Conservation (phyloP, 1,140 invertebrate genomes). For the Littorina saxatilis region DNA sequence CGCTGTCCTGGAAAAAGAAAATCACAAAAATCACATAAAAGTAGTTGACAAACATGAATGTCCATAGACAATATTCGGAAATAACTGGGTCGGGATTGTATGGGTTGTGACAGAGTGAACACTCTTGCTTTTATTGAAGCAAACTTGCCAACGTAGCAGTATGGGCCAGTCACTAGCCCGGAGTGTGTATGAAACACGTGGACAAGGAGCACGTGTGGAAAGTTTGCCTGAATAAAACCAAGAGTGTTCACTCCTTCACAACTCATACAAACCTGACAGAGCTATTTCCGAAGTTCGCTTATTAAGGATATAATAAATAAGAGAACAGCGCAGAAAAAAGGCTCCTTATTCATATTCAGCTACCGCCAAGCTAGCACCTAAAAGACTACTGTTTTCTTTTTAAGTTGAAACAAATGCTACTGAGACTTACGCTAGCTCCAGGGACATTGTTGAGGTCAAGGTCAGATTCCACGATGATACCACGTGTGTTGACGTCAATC, state of each 20-base stretch:
- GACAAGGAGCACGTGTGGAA: too few relatives aligned
- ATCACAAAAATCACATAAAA: neutral
- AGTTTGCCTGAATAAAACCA: too few relatives aligned
- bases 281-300: neutral
- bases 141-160: neutral
- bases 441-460: constrained; percentile 57
- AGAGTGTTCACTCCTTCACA: too few relatives aligned
- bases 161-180: neutral
- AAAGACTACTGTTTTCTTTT: too few relatives aligned
- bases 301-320: too few relatives aligned
- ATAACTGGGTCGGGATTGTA: too few relatives aligned
- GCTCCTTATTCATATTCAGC: neutral
- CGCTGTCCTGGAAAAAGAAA: neutral
- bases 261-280: too few relatives aligned
- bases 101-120: too few relatives aligned
- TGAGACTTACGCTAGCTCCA: constrained; percentile 40
- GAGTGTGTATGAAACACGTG: too few relatives aligned
- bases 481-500: constrained; percentile 48
- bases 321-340: neutral
- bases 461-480: constrained; percentile 52
- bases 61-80: neutral
- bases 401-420: too few relatives aligned
- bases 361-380: too few relatives aligned
- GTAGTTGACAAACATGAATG: neutral
- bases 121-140: too few relatives aligned